phyloP scores from a whole-genome alignment of 2,113 vertebrate genomes.

The Egretta garzetta region DNA sequence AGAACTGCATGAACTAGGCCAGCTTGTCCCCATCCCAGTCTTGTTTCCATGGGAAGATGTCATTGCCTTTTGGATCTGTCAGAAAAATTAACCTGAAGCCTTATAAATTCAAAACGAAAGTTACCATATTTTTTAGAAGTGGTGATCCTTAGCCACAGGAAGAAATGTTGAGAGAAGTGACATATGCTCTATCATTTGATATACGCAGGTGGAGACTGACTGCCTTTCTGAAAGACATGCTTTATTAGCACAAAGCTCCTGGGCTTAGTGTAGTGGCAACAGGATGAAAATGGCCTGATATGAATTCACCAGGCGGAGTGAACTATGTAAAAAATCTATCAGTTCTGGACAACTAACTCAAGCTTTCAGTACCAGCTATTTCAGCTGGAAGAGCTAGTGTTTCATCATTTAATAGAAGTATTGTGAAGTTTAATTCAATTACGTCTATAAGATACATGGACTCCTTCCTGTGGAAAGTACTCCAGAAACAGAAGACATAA shows the following conservation, averaged over 20 bases:
- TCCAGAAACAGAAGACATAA: neutral
- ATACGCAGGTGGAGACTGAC: neutral
- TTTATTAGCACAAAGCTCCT: neutral
- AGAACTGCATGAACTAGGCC: neutral
- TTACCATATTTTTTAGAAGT: neutral
- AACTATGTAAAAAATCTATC: neutral
- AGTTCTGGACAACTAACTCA: neutral
- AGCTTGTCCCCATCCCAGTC: neutral
- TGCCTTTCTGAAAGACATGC: neutral
- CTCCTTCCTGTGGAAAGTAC: neutral
- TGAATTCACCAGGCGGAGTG: neutral
- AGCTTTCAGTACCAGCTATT: neutral
- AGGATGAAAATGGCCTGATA: neutral
- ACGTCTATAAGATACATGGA: neutral
- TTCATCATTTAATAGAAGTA: neutral
- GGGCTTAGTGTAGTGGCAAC: neutral
- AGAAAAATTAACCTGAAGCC: neutral
- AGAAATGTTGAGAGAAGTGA: neutral
- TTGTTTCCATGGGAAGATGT: neutral
- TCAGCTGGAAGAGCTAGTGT: neutral
- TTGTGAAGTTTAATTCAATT: neutral
- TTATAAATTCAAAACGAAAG: neutral
- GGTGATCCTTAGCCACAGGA: neutral
- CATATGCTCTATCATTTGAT: neutral
- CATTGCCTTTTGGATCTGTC: neutral